Evolutionary conservation across 1,140 invertebrate genomes (phyloP), one percentile per base, ranked within the genome.

Genomic region (Scaptomyza montana): DNA sequence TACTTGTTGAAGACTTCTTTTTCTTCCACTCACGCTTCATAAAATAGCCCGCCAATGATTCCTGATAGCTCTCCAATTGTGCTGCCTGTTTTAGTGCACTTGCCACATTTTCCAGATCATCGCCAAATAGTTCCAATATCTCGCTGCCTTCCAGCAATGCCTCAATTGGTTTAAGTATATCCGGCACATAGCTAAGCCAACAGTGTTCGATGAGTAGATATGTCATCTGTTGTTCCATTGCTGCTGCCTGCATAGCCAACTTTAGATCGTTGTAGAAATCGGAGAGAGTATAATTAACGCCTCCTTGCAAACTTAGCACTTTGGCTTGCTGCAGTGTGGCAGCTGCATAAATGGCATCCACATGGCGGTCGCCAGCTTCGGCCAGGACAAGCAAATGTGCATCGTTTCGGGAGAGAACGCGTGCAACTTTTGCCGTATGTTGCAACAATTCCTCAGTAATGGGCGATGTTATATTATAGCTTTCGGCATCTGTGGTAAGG

Each of bases 191-290:
- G 25, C 62, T 80, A 1, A 92, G 72, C 91, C 91, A 92, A 47
- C 78, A 79, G 33, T 98, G 97, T 87, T 99, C 97, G 1, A 99
- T 91, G 4, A 98, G 79, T 19, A 99, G 93, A 49, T 97, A 93
- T 4, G 95, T 94, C 78, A 95, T 93, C 90, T 98, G 95, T 10
- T 95, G 95, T 54, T 98, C 97, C 41, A 98, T 92, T 19, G 96
- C 97, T n/a, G 96, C 95, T 12, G 92, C 79, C 92, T 97, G 96
- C 92, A 98, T 95, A 4, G 95, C 95, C 92, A 91, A 28, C 91
- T 93, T 93, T 3, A 94, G 71, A 65, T 94, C 93, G 62, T 92
- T 93, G 56, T 92, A 92, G 68, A 93, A 93, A 62, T 93, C 91
- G 5, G 47, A 1, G 3, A 92, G 28, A 2, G 63, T 71, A 62